Evolutionary conservation across 1,140 invertebrate genomes (phyloP), one percentile per base, ranked within the genome.

Genomic region (Bombus pyrosoma): DNA sequence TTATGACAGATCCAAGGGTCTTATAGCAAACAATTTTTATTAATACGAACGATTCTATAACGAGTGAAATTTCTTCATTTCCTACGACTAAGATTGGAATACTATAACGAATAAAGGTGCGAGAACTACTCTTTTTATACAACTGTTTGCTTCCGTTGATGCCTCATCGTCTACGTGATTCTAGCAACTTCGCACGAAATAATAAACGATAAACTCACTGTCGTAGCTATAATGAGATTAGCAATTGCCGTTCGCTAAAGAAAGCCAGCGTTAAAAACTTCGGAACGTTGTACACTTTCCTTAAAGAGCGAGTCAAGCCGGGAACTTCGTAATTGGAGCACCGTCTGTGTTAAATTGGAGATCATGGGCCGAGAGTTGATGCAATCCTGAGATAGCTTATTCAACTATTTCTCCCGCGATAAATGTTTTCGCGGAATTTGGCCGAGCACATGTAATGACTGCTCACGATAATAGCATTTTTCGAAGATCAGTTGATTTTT

Each of bases 121-220:
- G 18, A 22, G 0, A 22, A 53, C 1, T 53, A 53, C 47, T 53
- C 18, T 53, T 22, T 53, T 53, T 53, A 53, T 53, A 22, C 5
- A 22, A 53, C 5, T 22, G 3, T 15, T 25, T 25, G 5, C 1
- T 28, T 72, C 3, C 69, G 25, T 71, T 34, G 22, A 25, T 22
- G 37, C 28, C 8, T 28, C 43, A 43, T 57, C n/a, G 15, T 43
- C 34, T 5, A n/a, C 37, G 47, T 47, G 43, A 53, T 84, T 47
- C 74, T 12, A 28, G 47, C 71, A 32, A 22, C 47, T 43, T 18
- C 28, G 47, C 81, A 34, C 59, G 62, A 71, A 78, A 79, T 84
- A 84, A 84, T 71, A 84, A 84, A 84, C 75, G 66, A 79, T 79
- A 79, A 79, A 84, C 82, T 84, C 39, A 47, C 72, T 62, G 72